Evolutionary conservation across 2,113 vertebrate genomes (phyloP), one percentile per base, ranked within the genome.

Genomic region (Dicentrarchus labrax): DNA sequence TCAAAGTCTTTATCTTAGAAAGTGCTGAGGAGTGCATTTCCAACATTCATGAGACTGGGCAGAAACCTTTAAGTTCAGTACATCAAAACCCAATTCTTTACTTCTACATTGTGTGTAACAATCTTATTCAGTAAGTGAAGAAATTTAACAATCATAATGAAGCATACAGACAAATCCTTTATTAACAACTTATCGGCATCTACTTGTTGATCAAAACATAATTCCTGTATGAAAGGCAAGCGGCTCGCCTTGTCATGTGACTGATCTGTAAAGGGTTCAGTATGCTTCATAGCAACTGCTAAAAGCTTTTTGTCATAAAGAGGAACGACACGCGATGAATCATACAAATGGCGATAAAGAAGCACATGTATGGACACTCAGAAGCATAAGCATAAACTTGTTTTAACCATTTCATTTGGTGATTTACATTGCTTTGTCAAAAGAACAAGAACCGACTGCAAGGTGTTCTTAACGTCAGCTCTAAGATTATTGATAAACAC

Each of bases 1-100:
- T 85, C 72, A 80, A 87, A 78, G 76, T 73, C 66, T 79, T 65
- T 71, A 11, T 86, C 62, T 76, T 60, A 83, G 72, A 89, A 72
- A 45, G 19, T 72, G 71, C 70, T 0, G 41, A 76, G 39, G 47
- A 69, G 64, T 60, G 19, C 82, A 73, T 73, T 82, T 47, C 24
- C n/a, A 64, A 72, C 56, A 4, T 15, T 17, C 15, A 39, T 1
- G 8, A 21, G 64, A 64, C 62, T 6, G 41, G 51, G 54, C 56
- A 43, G 72, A 56, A 71, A 75, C 67, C 36, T 65, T 56, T 24
- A 51, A 30, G 50, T 57, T 82, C 60, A 47, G 38, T 50, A 41
- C 38, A 12, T 69, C 66, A 53, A 43, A 50, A 61, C 17, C 21
- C 54, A 53, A 59, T 65, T 53, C 15, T 64, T 54, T 10, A 17